Evolutionary conservation across 2,888 invertebrate genomes (phyloP).

Genomic region (Hartigia nigra): DNA sequence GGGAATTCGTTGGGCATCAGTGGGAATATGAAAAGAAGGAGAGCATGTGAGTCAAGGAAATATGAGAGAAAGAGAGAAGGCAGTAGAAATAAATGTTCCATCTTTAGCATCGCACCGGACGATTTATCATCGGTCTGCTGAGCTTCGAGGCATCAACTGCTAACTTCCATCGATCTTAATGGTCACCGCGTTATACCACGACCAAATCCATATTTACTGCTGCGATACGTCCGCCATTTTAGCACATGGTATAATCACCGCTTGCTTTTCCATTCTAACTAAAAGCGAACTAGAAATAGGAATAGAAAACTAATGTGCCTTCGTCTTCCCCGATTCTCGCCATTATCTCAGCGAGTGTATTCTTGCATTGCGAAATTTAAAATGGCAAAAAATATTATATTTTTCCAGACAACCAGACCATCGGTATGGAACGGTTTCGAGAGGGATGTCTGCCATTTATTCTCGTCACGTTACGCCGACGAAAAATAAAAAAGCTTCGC

Average conservation of each 20-base stretch:
- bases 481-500: conserved; percentile 41
- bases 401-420: conserved; percentile 4
- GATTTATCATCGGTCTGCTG: conserved; percentile 46
- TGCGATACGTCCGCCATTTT: not conserved
- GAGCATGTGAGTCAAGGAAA: not conserved
- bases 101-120: conserved; percentile 38
- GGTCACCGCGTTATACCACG: not conserved
- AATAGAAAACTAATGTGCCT: not conserved
- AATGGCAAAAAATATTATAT: conserved; percentile 6
- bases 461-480: conserved; percentile 57
- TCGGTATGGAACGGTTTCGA: conserved; percentile 7
- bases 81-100: conserved; percentile 38
- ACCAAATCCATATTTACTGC: conserved; percentile 2
- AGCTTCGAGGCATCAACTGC: not conserved
- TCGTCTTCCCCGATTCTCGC: too few relatives aligned
- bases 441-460: conserved; percentile 55
- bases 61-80: conserved; percentile 14
- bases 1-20: not conserved
- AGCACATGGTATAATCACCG: not conserved
- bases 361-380: not conserved
- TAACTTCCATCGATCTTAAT: conserved; percentile 2
- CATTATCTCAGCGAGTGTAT: not conserved
- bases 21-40: not conserved
- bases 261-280: not conserved
- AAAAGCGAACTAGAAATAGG: not conserved